Evolutionary conservation across 2,113 vertebrate genomes (phyloP).

Genomic region (Panthera uncia): DNA sequence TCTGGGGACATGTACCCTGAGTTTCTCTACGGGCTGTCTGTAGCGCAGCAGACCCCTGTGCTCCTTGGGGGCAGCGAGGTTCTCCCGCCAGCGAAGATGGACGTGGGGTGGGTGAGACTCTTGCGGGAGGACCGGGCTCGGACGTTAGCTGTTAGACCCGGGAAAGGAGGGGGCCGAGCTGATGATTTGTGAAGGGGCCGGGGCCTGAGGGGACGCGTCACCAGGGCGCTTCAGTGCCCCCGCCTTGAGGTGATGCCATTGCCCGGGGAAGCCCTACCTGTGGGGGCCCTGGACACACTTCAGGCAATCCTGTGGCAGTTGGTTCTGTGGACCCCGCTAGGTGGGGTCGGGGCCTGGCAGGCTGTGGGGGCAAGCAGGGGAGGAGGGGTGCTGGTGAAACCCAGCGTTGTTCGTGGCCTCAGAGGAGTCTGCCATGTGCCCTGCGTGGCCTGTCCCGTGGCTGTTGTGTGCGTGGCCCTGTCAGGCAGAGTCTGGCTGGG

Average conservation of each 20-base stretch:
- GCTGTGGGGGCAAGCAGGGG: not conserved
- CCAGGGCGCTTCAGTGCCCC: not conserved
- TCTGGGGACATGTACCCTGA: not conserved
- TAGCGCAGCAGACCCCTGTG: not conserved
- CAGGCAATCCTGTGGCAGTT: not conserved
- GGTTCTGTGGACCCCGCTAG: not conserved
- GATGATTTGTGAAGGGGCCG: no score
- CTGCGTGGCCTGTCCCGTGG: not conserved
- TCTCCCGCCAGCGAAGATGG: not conserved
- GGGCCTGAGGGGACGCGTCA: not conserved
- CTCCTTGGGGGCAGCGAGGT: not conserved
- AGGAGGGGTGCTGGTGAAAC: not conserved
- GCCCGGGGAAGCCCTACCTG: not conserved
- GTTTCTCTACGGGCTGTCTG: not conserved
- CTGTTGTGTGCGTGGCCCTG: not conserved
- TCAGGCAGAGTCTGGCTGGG: not conserved
- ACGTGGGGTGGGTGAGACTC: accelerated
- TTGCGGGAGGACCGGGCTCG: accelerated
- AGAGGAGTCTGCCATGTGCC: not conserved
- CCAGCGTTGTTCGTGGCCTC: not conserved
- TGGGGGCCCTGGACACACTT: not conserved
- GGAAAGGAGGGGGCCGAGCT: not conserved
- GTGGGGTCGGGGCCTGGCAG: not conserved
- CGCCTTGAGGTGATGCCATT: not conserved
- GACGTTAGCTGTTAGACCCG: not conserved